Evolutionary conservation across 2,113 vertebrate species (phyloP).

Genomic region (Trochalopteron elliotii): DNA sequence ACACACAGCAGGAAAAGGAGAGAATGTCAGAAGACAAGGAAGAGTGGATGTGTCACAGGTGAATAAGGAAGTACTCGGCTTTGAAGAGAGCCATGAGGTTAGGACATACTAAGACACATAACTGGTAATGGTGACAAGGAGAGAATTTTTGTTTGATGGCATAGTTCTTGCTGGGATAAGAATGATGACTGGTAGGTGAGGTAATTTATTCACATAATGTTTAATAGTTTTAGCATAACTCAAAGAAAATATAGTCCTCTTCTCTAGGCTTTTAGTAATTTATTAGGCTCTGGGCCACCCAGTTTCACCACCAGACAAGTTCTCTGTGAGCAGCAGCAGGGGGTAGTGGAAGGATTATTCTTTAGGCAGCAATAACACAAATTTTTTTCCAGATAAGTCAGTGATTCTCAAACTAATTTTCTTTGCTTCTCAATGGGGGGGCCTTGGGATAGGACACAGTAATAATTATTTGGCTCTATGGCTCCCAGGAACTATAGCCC

Average conservation of each 20-base stretch:
- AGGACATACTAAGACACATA: not conserved
- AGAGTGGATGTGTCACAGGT: not conserved
- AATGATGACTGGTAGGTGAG: not conserved
- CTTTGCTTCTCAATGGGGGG: not conserved
- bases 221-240: not conserved
- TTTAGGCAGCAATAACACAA: not conserved
- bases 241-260: not conserved
- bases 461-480: not conserved
- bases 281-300: not conserved
- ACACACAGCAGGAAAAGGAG: not conserved
- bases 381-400: not conserved
- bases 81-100: not conserved
- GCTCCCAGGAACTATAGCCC: not conserved
- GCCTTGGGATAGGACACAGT: not conserved
- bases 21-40: not conserved
- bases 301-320: not conserved
- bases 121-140: not conserved
- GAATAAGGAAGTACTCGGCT: not conserved
- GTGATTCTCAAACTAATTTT: not conserved
- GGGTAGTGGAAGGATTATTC: not conserved
- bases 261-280: not conserved
- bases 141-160: not conserved
- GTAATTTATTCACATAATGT: not conserved
- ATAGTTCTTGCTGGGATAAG: not conserved
- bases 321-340: not conserved